Percentiles rank a stretch among this genome's conserved stretches.
phyloP scores from a whole-genome alignment of 2,888 invertebrate species.

The Orthosia gracilis region DNA sequence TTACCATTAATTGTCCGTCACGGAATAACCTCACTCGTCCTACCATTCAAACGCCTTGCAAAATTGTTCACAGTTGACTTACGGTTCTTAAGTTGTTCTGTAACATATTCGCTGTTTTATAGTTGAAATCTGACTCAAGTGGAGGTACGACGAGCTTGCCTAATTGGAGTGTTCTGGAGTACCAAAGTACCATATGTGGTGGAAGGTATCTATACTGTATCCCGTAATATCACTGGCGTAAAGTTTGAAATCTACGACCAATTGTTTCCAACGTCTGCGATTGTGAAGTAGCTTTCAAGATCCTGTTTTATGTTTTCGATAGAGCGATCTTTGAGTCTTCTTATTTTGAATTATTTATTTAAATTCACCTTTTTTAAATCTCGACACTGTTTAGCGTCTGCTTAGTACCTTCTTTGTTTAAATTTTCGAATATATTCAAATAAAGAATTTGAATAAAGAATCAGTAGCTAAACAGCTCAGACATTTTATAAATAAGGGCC shows the following conservation, averaged over 20 bases:
- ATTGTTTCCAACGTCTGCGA: conserved; percentile 25
- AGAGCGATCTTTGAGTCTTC: not conserved
- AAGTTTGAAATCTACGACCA: conserved; percentile 31
- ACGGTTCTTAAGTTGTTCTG: conserved; percentile 4
- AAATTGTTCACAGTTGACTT: not conserved
- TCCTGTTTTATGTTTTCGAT: not conserved
- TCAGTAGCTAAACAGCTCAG: too few species aligned
- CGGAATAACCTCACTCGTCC: too few species aligned
- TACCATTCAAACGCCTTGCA: too few species aligned
- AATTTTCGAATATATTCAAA: too few species aligned
- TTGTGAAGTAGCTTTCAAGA: conserved; percentile 7
- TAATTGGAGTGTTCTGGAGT: conserved; percentile 72
- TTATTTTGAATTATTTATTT: not conserved
- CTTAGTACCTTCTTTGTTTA: too few species aligned
- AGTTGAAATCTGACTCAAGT: conserved; percentile 73
- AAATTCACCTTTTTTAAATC: too few species aligned
- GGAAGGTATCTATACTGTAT: conserved; percentile 6
- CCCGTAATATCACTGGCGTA: conserved; percentile 8
- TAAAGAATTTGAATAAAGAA: not conserved
- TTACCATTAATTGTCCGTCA: too few species aligned
- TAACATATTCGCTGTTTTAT: conserved; percentile 68
- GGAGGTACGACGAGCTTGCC: conserved; percentile 57
- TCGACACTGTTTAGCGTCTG: too few species aligned
- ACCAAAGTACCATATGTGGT: conserved; percentile 50
- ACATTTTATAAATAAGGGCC: too few species aligned